Evolutionary conservation across 2,113 vertebrate species (phyloP), one percentile per base, ranked within the genome.

Genomic region (Brachyhypopomus occidentalis): DNA sequence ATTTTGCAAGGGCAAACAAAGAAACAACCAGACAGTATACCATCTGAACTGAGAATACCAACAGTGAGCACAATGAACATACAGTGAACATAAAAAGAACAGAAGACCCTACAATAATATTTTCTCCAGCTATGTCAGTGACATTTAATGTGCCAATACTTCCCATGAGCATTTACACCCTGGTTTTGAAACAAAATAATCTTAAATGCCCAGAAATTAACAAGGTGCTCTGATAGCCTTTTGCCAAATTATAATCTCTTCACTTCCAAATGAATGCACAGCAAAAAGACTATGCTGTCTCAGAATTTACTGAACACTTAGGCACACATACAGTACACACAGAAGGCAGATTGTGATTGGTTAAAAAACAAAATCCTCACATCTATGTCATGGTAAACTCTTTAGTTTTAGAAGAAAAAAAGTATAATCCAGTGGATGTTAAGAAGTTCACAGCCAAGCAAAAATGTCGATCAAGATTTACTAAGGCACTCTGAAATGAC

Each of bases 131-230:
- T 52, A 52, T 52, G 45, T 52, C 45, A 14, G 8, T 52, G 12
- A 14, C 9, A 14, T 52, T 52, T 52, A 52, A 52, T 12, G 45
- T n/a, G 2, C 2, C 14, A 52, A 27, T 11, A 52, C 12, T 14
- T 52, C 45, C 1, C 45, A 52, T 12, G 8, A 16, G 52, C 22
- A 48, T 71, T 71, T 71, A 70, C 11, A 69, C n/a, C 38, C 38
- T 38, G 66, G 3, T 66, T 66, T 69, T 69, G n/a, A 71, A 72
- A 72, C 8, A 58, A 58, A 58, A 58, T 58, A 19, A 58, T 45
- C 5, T 45, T 45, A 45, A 45, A 45, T 45, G 41, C 41, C 41
- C 41, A 45, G 41, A 45, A 8, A 8, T 45, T 45, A 45, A 45
- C 5, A 45, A 45, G 6, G 41, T 7, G 6, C 41, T 45, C 41